Base-by-base conservation (phyloP, 2,797 vertebrate species). In the Rhyacichthys aspro region DNA sequence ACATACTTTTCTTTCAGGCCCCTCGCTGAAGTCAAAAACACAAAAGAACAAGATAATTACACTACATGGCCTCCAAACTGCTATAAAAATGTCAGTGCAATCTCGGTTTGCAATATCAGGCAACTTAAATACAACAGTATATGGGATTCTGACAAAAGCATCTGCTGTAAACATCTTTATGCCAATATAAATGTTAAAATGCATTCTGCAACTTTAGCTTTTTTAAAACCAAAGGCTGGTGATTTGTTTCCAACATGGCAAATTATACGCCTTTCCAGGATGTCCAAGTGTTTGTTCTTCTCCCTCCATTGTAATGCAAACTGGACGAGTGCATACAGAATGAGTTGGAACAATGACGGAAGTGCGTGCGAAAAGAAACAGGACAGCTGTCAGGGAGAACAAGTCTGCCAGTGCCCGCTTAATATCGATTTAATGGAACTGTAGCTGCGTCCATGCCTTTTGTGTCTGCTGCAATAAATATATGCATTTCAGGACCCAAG, bases 251-350 rank as follows among this genome's bases (percentile, higher is more conserved):
- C 49, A 61, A 59, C 12, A 17, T 43, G 18, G 60, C 57, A 67
- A 76, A 74, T 79, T 48, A 69, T 68, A 52, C 41, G 23, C 56
- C 74, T 66, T 72, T 50, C 28, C 52, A 64, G 68, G 19, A 69
- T 72, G 77, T 76, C 62, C 38, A 63, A 28, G 54, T 65, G 47
- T 63, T 79, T 65, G 68, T 33, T 66, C 62, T 54, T 53, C 79
- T 62, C 5, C 3, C 11, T 41, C 72, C 58, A 77, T 85, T 87
- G 81, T 83, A 39, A 86, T 83, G 85, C 82, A 87, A 87, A 87
- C 81, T 48, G 50, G 46, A 78, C 17, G 8, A 81, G 63, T 39
- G 72, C 67, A 72, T 36, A 55, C 48, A 59, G 67, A 76, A 58
- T 67, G 70, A 71, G 74, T n/a, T 61, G 70, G 75, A 76, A 87